A percentile compares a stretch with the other conserved stretches of the same genome.
Conservation (phyloP, 2,888 invertebrate species). For the Pterobdella sp. region DNA sequence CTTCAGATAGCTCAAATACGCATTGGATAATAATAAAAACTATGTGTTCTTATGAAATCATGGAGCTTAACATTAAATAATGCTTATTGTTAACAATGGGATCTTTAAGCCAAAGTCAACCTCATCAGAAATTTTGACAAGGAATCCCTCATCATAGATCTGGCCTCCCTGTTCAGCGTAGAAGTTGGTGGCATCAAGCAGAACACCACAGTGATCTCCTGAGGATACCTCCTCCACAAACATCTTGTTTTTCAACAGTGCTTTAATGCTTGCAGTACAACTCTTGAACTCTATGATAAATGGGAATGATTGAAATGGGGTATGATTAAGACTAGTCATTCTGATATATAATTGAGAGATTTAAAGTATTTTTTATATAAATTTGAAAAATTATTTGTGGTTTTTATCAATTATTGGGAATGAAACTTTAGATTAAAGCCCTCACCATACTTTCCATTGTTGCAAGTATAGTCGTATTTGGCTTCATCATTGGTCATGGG, state of each 20-base stretch:
- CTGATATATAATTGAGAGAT: no score
- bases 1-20: background rate
- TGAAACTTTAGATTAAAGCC: no score
- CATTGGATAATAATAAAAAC: background rate
- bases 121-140: constrained; percentile 61
- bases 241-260: constrained; percentile 68
- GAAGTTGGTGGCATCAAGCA: constrained; percentile 84
- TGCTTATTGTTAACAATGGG: no score
- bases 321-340: no score
- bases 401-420: no score
- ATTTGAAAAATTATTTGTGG: no score
- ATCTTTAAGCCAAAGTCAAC: constrained; percentile 48
- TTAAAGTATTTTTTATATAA: no score
- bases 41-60: background rate
- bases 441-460: constrained; percentile 65
- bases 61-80: constrained; percentile 2
- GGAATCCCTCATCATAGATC: constrained; percentile 80
- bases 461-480: constrained; percentile 76
- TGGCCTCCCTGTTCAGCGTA: constrained; percentile 99
- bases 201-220: constrained; percentile 74
- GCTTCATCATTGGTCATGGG: constrained; percentile 76
- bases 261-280: constrained; percentile 70
- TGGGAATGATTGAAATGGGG: no score
- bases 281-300: constrained; percentile 58
- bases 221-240: constrained; percentile 75